phyloP scores from a whole-genome alignment of 2,888 invertebrate species.

The Diarsia rubi region DNA sequence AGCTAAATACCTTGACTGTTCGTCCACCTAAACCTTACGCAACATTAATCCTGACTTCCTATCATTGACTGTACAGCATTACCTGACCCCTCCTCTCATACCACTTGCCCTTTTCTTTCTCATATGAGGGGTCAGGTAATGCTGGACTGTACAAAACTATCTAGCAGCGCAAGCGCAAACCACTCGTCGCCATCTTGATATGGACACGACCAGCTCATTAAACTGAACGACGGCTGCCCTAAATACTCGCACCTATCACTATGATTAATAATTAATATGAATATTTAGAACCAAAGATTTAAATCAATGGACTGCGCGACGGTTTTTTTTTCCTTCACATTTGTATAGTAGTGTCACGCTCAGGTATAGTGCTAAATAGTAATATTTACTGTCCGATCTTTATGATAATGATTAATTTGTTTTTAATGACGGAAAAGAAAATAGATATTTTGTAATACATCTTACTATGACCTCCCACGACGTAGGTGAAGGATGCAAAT shows the following conservation, averaged over 20 bases:
- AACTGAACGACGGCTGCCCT: constrained; percentile 72
- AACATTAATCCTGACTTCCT: constrained; percentile 33
- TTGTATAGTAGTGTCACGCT: no score
- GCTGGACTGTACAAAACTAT: constrained; percentile 31
- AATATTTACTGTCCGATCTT: constrained; percentile 8
- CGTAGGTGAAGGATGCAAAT: constrained; percentile 23
- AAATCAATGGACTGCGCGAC: no score
- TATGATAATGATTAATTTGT: constrained; percentile 50
- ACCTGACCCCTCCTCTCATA: no score
- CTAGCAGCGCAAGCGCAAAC: constrained; percentile 54
- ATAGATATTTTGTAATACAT: constrained; percentile 35
- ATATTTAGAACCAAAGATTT: constrained; percentile 25
- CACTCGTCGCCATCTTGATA: constrained; percentile 68
- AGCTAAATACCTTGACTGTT: neutral
- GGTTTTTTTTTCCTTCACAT: no score
- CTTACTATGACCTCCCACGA: constrained; percentile 32
- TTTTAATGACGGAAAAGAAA: constrained; percentile 21
- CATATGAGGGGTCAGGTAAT: no score
- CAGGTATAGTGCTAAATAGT: no score
- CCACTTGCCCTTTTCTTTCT: no score
- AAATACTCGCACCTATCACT: constrained; percentile 37
- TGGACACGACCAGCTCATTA: constrained; percentile 75
- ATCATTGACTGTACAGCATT: constrained; percentile 25
- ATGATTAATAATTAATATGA: constrained; percentile 60
- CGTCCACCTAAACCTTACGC: constrained; percentile 38